phyloP scores from a whole-genome alignment of 2,888 invertebrate genomes.

The Brachyptera risi region DNA sequence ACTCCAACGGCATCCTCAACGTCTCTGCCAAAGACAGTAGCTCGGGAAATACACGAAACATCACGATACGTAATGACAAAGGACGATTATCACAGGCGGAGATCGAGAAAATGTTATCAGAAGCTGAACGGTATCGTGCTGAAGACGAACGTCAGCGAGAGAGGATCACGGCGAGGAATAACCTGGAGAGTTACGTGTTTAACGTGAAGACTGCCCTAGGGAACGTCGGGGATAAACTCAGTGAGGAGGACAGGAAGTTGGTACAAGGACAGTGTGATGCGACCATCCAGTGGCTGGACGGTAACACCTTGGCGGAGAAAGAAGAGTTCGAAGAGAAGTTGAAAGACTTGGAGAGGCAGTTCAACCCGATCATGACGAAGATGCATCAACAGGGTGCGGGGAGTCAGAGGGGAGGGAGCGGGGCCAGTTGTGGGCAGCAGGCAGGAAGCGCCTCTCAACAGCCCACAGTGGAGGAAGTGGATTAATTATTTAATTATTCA shows the following conservation, averaged over 20 bases:
- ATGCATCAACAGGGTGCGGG: constrained; percentile 36
- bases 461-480: constrained; percentile 51
- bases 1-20: constrained; percentile 86
- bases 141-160: constrained; percentile 63
- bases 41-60: constrained; percentile 70
- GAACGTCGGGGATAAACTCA: constrained; percentile 42
- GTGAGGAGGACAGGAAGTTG: constrained; percentile 42
- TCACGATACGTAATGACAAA: constrained; percentile 79
- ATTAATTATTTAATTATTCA: too few relatives aligned
- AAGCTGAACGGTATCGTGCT: too few relatives aligned
- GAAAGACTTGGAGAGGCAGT: constrained; percentile 56
- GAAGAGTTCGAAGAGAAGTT: constrained; percentile 60
- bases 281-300: constrained; percentile 66
- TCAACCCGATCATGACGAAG: constrained; percentile 47
- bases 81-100: constrained; percentile 76
- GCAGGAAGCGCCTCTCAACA: constrained; percentile 43
- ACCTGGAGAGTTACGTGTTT: too few relatives aligned
- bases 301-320: constrained; percentile 59
- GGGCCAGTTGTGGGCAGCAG: constrained; percentile 35
- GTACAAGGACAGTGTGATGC: constrained; percentile 55
- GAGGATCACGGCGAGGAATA: constrained; percentile 46
- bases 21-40: constrained; percentile 55
- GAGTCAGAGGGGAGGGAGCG: constrained; percentile 40
- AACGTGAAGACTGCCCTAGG: constrained; percentile 42
- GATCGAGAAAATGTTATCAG: constrained; percentile 78